Evolutionary conservation across 2,113 vertebrate species (phyloP).

Genomic region (Macrotis lagotis): DNA sequence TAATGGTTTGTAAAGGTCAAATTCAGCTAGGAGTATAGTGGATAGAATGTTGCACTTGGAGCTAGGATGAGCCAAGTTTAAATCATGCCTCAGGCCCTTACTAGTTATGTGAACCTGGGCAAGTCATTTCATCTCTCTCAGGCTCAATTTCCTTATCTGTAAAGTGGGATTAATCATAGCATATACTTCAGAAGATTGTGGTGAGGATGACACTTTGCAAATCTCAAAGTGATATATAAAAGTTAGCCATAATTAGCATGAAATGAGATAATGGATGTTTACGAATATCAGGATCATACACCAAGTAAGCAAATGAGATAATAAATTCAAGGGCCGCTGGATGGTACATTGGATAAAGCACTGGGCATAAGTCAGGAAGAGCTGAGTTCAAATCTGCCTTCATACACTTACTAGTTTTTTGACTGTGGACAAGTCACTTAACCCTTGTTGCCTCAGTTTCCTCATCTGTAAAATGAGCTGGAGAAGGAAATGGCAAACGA

Average conservation of each 20-base stretch:
- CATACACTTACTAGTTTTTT: too few relatives aligned
- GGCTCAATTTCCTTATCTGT: too few relatives aligned
- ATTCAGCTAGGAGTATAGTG: neutral
- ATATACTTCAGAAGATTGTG: too few relatives aligned
- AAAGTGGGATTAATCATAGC: too few relatives aligned
- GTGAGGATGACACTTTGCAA: neutral
- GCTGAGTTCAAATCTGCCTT: too few relatives aligned
- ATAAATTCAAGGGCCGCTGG: neutral
- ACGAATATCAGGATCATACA: neutral
- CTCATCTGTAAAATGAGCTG: too few relatives aligned
- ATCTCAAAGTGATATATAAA: neutral
- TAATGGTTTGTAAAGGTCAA: neutral
- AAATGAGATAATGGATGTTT: neutral
- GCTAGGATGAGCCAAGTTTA: neutral
- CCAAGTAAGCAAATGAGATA: neutral
- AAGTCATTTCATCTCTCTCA: neutral
- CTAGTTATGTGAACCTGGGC: neutral
- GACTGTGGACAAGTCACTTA: too few relatives aligned
- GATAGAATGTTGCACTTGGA: neutral
- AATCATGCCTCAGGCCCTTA: neutral
- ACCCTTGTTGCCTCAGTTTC: too few relatives aligned
- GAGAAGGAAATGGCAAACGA: too few relatives aligned
- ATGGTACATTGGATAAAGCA: neutral
- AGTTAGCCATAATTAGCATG: neutral
- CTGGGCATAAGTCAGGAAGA: neutral